Evolutionary conservation across 2,888 invertebrate genomes (phyloP), one percentile per base, ranked within the genome.

Genomic region (Iphiclides podalirius): DNA sequence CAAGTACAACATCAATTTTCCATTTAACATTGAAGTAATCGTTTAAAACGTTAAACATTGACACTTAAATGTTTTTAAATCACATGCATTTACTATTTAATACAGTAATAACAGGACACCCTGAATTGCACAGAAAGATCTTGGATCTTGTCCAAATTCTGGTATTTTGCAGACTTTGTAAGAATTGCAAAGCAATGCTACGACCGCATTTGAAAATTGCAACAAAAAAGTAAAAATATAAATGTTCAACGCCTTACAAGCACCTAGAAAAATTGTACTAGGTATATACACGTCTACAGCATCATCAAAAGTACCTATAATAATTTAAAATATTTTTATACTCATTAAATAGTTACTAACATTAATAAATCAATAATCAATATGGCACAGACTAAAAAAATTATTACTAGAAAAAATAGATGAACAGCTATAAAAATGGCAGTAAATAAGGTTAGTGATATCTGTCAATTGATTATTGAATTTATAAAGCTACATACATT

Each of bases 11-110:
- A 60, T 57, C 49, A 55, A 48, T 51, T 55, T 49, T 49, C 15
- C 15, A 50, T 47, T 44, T 51, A 44, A 53, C 35, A 50, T 50
- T 52, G 39, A 55, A 61, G 58, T 63, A 63, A 61, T 68, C 75
- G 76, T 78, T 78, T 63, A 60, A 63, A 77, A 79, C 75, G 75
- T 63, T 63, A 67, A 60, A 60, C 64, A 66, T 57, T 57, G 43
- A 60, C 45, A 57, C 23, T 31, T 35, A 44, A 50, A 44, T 44
- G 34, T 44, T 44, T 28, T 50, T 23, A 14, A 28, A 48, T 42
- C 28, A 37, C 14, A 34, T 39, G 43, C 23, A 39, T 3, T 26
- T 49, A 39, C 33, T 13, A 37, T 42, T 23, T 33, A 23, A 39
- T 39, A 45, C 40, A 51, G 40, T 26, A 14, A 51, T 41, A 37